Evolutionary conservation across 2,888 invertebrate species (phyloP).

Genomic region (Dynastes grantii): DNA sequence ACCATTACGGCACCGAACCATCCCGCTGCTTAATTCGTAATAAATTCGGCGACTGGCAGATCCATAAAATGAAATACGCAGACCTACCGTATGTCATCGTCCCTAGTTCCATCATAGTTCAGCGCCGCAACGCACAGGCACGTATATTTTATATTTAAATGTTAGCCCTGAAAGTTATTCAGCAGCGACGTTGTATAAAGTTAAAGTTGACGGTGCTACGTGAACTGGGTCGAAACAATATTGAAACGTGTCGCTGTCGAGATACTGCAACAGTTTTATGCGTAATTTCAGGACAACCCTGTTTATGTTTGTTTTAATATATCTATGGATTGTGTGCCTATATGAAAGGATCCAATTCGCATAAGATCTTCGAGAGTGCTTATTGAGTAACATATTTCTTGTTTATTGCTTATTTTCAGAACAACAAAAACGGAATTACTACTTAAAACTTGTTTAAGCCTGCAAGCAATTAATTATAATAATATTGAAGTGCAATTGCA

Average conservation of each 20-base stretch:
- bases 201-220: constrained; percentile 48
- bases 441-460: no score
- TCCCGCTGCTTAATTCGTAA: constrained; percentile 30
- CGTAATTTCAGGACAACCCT: constrained; percentile 14
- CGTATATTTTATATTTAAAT: constrained; percentile 47
- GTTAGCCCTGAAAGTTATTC: constrained; percentile 41
- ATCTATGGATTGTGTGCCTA: not conserved
- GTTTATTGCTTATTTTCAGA: no score
- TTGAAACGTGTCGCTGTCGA: constrained; percentile 49
- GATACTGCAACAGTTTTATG: constrained; percentile 20
- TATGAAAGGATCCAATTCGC: no score
- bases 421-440: no score
- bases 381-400: no score
- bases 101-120: not conserved
- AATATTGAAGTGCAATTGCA: no score
- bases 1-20: not conserved
- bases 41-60: constrained; percentile 32
- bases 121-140: not conserved
- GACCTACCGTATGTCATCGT: constrained; percentile 23
- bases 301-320: constrained; percentile 3
- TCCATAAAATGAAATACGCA: constrained; percentile 40
- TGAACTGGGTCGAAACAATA: constrained; percentile 56
- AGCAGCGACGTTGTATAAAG: constrained; percentile 36
- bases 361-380: no score
- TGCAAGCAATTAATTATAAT: no score